These are phyloP conservation scores for Chionomys nivalis DNA, from an alignment of 2,113 vertebrate species.

Conservation along the genomic window DNA sequence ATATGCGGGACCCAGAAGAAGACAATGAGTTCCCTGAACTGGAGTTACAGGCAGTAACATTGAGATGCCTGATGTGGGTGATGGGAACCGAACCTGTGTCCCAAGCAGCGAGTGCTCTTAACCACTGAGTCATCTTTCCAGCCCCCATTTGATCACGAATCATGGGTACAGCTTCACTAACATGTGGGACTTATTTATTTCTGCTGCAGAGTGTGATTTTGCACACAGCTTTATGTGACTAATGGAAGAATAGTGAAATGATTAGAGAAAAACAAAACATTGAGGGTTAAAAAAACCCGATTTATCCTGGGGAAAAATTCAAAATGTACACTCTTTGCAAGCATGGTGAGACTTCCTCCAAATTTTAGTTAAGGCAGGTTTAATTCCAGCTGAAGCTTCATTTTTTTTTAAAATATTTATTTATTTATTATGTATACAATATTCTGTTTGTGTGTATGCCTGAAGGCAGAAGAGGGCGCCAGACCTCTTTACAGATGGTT, in stretches of 20 bases:
- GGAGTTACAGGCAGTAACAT: neutral
- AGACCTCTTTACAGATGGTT: no score
- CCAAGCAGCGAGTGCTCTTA: neutral
- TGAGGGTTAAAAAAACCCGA: neutral
- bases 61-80: neutral
- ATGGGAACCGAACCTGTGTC: neutral
- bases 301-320: neutral
- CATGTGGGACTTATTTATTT: neutral
- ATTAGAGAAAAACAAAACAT: neutral
- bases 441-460: no score
- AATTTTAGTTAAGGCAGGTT: neutral
- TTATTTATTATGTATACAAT: no score
- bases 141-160: neutral
- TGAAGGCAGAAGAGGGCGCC: no score
- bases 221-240: neutral
- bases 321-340: neutral
- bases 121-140: neutral
- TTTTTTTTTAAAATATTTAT: no score
- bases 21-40: neutral
- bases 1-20: neutral
- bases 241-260: neutral
- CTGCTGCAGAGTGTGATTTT: neutral
- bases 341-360: neutral
- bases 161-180: neutral
- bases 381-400: neutral